Evolutionary conservation across 2,113 vertebrate species (phyloP).

Genomic region (Mormyrus iriodes): DNA sequence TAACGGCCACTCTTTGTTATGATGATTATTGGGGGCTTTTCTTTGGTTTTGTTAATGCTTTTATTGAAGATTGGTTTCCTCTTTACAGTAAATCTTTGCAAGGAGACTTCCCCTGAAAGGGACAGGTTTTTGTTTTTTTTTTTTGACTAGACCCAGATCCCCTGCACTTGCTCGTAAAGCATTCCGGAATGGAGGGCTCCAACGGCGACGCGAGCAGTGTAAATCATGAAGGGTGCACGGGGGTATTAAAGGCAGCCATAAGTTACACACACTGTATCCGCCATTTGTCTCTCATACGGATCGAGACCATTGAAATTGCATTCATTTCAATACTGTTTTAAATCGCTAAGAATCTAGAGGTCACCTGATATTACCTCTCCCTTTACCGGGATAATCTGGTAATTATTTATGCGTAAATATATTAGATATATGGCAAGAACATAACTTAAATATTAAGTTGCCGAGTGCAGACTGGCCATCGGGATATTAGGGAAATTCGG

Average conservation of each 20-base stretch:
- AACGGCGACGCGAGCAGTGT: not conserved
- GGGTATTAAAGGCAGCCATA: not conserved
- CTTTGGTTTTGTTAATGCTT: conserved; percentile 3
- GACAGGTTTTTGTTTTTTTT: not conserved
- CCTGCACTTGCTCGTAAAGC: not conserved
- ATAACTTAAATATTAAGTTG: not conserved
- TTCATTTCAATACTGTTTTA: not conserved
- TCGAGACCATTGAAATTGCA: not conserved
- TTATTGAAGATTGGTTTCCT: not conserved
- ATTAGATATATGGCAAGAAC: not conserved
- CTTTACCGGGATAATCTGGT: not conserved
- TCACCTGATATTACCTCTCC: not conserved
- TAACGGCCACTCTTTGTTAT: not conserved
- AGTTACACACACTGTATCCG: not conserved
- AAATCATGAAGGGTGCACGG: not conserved
- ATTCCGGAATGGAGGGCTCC: not conserved
- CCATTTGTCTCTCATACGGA: not conserved
- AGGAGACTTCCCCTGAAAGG: not conserved
- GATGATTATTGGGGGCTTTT: conserved; percentile 4
- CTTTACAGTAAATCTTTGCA: conserved; percentile 5
- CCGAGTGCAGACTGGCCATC: not conserved
- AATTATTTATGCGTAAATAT: not conserved
- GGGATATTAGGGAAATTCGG: not conserved
- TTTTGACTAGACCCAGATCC: not conserved
- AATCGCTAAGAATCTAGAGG: not conserved